phyloP scores from a whole-genome alignment of 23 tunicate species.

The Oikopleura vanhoeffeni region DNA sequence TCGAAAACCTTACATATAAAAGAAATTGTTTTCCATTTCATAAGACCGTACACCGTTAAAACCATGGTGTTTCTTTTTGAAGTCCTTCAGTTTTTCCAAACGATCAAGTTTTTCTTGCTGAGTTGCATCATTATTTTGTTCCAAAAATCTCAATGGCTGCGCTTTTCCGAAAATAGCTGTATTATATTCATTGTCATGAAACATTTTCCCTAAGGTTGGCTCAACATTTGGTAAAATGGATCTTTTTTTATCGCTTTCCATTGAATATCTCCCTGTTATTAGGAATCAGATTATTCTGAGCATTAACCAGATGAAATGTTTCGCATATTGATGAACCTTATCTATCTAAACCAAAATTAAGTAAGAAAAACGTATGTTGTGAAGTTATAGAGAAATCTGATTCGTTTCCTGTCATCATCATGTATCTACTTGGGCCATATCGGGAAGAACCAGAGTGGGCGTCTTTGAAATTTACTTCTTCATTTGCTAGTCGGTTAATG shows the following conservation, averaged over 20 bases:
- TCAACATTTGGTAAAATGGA: not conserved
- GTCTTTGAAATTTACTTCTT: no score
- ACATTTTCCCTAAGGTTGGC: not conserved
- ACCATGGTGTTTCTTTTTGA: not conserved
- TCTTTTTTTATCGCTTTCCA: not conserved
- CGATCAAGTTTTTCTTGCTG: not conserved
- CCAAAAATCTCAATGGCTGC: not conserved
- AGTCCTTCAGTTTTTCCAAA: not conserved
- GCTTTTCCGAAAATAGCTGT: constrained; percentile 5
- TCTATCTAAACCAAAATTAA: no score
- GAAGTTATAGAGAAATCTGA: no score
- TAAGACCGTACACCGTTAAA: not conserved
- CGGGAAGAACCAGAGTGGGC: no score
- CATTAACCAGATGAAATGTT: no score
- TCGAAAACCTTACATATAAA: no score
- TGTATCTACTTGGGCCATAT: no score
- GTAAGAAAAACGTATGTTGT: no score
- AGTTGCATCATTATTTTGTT: not conserved
- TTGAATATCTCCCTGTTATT: not conserved
- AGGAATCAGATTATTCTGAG: no score
- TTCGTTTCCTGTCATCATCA: no score
- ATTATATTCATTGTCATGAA: not conserved
- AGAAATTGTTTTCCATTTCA: not conserved
- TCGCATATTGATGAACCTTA: no score
- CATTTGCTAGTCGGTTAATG: no score